phyloP scores from a whole-genome alignment of 2,888 invertebrate genomes.

The Dasysyrphus albostriatus region DNA sequence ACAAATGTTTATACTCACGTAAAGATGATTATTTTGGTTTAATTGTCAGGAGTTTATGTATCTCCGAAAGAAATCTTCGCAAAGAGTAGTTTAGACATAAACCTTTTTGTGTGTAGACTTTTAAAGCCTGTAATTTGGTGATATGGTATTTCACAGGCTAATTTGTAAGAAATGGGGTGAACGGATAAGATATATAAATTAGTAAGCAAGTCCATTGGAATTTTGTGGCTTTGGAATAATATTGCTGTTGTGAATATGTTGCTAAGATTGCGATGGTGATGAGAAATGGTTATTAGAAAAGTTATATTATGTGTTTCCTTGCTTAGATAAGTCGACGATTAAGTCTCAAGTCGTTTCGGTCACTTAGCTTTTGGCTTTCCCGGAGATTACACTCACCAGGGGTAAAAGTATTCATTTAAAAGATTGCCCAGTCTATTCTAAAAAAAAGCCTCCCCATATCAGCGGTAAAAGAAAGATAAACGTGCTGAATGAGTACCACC shows the following conservation, averaged over 20 bases:
- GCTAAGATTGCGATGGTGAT: neutral
- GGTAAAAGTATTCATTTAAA: too few relatives aligned
- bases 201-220: neutral
- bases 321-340: too few relatives aligned
- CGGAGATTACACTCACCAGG: too few relatives aligned
- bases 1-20: neutral
- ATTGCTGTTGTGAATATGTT: neutral
- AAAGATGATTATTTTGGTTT: slow-evolving; percentile 19
- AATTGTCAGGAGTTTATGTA: slow-evolving; percentile 9
- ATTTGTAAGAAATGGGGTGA: neutral
- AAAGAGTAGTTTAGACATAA: neutral
- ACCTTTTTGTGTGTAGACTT: neutral
- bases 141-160: neutral
- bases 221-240: neutral
- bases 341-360: too few relatives aligned
- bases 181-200: neutral
- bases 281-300: too few relatives aligned
- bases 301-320: too few relatives aligned
- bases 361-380: too few relatives aligned
- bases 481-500: too few relatives aligned
- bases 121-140: slow-evolving; percentile 4
- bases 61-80: neutral
- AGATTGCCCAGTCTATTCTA: too few relatives aligned
- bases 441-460: too few relatives aligned
- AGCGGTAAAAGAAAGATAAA: too few relatives aligned